Evolutionary conservation across 1,140 invertebrate genomes (phyloP).

Genomic region (Marisa cornuarietis): DNA sequence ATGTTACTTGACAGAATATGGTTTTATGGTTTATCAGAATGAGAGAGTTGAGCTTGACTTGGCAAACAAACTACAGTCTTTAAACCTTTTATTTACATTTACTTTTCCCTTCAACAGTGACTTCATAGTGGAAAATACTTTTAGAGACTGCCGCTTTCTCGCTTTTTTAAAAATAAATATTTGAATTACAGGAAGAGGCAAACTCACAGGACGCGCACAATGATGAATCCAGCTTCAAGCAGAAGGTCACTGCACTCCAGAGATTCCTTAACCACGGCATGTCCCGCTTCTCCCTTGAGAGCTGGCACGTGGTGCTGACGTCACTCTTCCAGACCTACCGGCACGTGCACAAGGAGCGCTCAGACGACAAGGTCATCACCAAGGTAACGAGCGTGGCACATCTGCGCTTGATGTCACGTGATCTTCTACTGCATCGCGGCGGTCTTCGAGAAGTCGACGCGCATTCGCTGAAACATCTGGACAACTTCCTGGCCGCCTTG

Average conservation of each 20-base stretch:
- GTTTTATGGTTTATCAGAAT: background rate
- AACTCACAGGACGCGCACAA: background rate
- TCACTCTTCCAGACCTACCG: constrained; percentile 16
- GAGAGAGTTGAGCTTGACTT: too few species aligned
- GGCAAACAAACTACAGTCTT: background rate
- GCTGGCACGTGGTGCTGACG: constrained; percentile 25
- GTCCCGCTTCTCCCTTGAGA: constrained; percentile 43
- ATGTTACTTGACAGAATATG: background rate
- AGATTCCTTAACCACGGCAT: constrained; percentile 39
- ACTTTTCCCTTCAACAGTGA: background rate
- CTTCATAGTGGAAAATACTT: background rate
- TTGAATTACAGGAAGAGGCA: background rate
- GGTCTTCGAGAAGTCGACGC: background rate
- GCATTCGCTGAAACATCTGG: constrained; percentile 11
- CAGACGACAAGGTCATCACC: background rate
- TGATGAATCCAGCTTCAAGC: constrained; percentile 8
- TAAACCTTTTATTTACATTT: background rate
- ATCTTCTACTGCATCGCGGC: constrained; percentile 5
- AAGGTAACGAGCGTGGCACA: background rate
- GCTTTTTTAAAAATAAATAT: background rate
- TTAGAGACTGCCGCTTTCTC: background rate
- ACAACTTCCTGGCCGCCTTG: constrained; percentile 17
- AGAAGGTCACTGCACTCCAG: constrained; percentile 35
- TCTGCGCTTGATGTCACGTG: constrained; percentile 16
- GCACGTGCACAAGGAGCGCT: background rate